Base-by-base conservation (phyloP, 53 echinoderm and acorn worm species). In the Apostichopus leukothele region DNA sequence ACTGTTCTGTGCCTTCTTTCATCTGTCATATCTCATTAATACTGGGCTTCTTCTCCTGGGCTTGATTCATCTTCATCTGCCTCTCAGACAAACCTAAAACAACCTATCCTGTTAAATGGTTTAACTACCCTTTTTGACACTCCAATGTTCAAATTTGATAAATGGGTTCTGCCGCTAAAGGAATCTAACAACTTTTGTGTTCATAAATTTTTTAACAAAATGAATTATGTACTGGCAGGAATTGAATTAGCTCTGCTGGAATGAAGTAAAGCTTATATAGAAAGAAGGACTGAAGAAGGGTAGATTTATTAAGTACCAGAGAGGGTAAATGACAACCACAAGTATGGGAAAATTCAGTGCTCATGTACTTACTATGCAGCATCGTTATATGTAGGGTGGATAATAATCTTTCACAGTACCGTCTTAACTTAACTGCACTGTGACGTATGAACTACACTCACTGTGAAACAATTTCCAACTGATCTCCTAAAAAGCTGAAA, bases 71-170 rank as follows among this genome's bases (percentile, higher is more conserved):
- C 16, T 63, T 13, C 11, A 13, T 63, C 63, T 13, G 16, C 63
- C 63, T 13, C 63, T 63, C 63, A 63, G 63, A 63, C 12, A 63
- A 13, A 7, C 63, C 16, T 13, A 7, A 63, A 63, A 63, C 11
- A 63, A 11, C 63, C 9, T 9, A 11, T 16, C 63, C 63, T 13
- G 12, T 63, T 11, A 63, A 63, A 63, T 16, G 63, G 63, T 16
- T 7, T 63, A 63, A 63, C 63, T 63, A 63, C 63, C 52, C 39
- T 53, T 50, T 18, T 1, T 51, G 14, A 52, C 51, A 79, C 79
- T 52, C 79, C 51, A 79, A 79, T 51, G 51, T 79, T 79, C 53
- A 52, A 79, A 79, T 79, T n/a, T 79, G 79, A 79, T 79, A 19
- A 79, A 79, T 79, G 53, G 18, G 79, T 51, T 8, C 63, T 51